A percentile compares a stretch with the other conserved stretches of the same genome.
These are phyloP conservation scores for Spinibarbus caldwelli DNA, from an alignment of 2,797 vertebrate species.

Conservation along the genomic window DNA sequence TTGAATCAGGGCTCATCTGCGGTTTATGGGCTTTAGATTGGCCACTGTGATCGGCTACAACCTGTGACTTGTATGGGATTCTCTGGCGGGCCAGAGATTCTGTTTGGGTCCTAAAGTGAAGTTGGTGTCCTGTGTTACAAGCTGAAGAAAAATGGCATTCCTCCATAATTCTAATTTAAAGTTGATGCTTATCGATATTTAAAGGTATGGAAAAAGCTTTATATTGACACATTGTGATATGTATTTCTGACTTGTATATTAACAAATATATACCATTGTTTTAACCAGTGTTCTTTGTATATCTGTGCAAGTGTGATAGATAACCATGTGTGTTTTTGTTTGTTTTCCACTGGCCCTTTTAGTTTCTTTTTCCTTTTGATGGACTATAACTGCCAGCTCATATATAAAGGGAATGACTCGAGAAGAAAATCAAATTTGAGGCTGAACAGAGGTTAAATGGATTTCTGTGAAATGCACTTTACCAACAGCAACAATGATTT, in stretches of 20 bases:
- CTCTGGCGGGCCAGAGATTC: slow-evolving; percentile 82
- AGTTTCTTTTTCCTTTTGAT: not conserved
- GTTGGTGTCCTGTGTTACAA: slow-evolving; percentile 57
- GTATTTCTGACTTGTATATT: slow-evolving; percentile 69
- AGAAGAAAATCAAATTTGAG: slow-evolving; percentile 10
- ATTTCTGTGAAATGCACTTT: slow-evolving; percentile 41
- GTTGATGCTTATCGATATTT: slow-evolving; percentile 69
- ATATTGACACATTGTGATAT: slow-evolving; percentile 67
- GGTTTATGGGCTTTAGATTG: not conserved
- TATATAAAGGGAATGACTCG: not conserved
- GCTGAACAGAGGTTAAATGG: not conserved
- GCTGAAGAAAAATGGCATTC: slow-evolving; percentile 42
- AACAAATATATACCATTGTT: slow-evolving; percentile 74
- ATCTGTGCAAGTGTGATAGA: slow-evolving; percentile 19
- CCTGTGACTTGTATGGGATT: slow-evolving; percentile 54
- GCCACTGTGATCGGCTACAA: not conserved
- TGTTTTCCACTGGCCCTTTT: not conserved
- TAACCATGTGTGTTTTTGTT: slow-evolving; percentile 25
- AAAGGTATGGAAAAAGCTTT: slow-evolving; percentile 69
- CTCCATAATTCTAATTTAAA: slow-evolving; percentile 53
- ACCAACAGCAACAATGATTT: slow-evolving; percentile 13
- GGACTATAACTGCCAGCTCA: not conserved
- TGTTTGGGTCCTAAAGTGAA: slow-evolving; percentile 51
- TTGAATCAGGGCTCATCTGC: not conserved
- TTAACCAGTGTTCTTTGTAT: slow-evolving; percentile 61